phyloP scores from a whole-genome alignment of 2,113 vertebrate genomes.

The Bubalus kerabau region DNA sequence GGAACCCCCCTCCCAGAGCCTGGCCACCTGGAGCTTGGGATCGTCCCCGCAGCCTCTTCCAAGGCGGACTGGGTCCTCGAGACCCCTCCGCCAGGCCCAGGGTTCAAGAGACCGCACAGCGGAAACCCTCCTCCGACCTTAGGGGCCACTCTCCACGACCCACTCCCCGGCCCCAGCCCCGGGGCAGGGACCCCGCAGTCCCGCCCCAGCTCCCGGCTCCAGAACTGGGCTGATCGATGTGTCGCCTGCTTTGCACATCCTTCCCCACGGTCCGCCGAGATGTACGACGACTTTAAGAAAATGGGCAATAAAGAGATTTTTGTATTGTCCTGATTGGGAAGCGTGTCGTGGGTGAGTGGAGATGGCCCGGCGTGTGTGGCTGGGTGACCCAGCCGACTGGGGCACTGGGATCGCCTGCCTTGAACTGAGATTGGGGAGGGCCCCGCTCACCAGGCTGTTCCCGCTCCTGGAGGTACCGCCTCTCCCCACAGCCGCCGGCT shows the following conservation, averaged over 20 bases:
- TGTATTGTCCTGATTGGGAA: not conserved
- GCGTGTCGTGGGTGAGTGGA: accelerated
- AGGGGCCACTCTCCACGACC: not conserved
- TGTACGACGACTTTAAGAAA: not conserved
- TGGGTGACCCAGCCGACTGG: accelerated
- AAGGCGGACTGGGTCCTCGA: not conserved
- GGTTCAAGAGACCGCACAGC: not conserved
- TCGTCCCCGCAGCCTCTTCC: not conserved
- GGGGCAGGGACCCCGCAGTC: not conserved
- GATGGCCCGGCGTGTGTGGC: not conserved
- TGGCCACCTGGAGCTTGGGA: not conserved
- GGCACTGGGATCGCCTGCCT: not conserved
- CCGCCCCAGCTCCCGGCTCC: accelerated
- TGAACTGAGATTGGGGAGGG: not conserved
- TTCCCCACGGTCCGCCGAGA: not conserved
- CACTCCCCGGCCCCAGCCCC: not conserved
- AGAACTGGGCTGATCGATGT: not conserved
- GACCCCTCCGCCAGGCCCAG: not conserved
- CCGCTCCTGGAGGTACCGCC: not conserved
- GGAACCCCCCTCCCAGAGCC: not conserved
- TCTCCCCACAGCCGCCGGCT: accelerated
- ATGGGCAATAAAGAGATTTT: conserved; percentile 43
- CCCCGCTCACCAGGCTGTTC: not conserved
- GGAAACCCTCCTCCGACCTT: accelerated
- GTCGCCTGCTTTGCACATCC: not conserved